phyloP scores from a whole-genome alignment of 2,797 vertebrate genomes.

The Pelochelys cantorii region DNA sequence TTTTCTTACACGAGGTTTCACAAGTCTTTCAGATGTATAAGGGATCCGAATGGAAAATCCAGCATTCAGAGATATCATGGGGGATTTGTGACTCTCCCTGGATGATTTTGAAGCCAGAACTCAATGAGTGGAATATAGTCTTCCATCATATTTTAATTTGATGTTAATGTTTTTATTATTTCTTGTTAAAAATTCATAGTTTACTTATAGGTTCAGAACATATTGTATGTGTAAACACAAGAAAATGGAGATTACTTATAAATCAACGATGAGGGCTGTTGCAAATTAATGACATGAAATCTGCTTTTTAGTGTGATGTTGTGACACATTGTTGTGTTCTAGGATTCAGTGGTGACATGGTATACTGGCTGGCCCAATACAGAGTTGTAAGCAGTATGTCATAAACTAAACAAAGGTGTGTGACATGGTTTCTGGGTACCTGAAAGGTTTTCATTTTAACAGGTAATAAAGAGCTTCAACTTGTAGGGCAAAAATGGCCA shows the following conservation, averaged over 20 bases:
- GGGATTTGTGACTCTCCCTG: not conserved
- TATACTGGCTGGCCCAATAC: not conserved
- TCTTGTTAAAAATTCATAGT: not conserved
- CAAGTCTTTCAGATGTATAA: not conserved
- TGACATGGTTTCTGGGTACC: not conserved
- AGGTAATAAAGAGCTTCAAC: not conserved
- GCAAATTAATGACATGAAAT: not conserved
- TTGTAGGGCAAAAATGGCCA: not conserved
- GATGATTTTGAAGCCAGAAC: not conserved
- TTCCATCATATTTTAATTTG: not conserved
- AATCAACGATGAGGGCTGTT: not conserved
- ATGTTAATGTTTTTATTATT: not conserved
- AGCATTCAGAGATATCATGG: not conserved
- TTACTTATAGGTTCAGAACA: not conserved
- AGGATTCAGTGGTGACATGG: not conserved
- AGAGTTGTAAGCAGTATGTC: not conserved
- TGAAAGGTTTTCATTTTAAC: not conserved
- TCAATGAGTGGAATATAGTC: slow-evolving; percentile 5
- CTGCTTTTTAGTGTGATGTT: not conserved
- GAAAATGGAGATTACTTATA: not conserved
- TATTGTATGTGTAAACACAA: not conserved
- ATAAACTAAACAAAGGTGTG: not conserved
- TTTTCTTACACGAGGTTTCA: not conserved
- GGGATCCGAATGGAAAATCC: not conserved
- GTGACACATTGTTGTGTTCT: not conserved